These are phyloP conservation scores for Amblyteles armatorius DNA, from an alignment of 2,888 invertebrate species.

Conservation along the genomic window DNA sequence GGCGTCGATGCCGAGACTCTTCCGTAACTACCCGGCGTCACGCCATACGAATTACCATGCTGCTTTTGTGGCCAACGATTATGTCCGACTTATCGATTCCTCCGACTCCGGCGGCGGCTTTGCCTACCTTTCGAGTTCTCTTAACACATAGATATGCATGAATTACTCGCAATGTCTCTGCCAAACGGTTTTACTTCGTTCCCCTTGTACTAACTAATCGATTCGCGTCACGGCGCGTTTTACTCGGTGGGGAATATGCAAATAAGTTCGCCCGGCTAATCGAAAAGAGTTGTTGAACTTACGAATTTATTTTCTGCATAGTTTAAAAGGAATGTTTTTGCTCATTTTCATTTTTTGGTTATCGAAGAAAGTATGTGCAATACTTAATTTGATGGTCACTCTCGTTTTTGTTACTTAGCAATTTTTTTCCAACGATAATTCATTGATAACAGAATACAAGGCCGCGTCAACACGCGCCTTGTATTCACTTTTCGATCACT, in stretches of 20 bases:
- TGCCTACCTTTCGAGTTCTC: slow-evolving; percentile 21
- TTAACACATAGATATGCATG: background rate
- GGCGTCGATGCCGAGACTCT: slow-evolving; percentile 55
- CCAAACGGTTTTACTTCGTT: slow-evolving; percentile 49
- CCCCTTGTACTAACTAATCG: slow-evolving; percentile 28
- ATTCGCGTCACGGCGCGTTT: slow-evolving; percentile 27
- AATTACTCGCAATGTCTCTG: slow-evolving; percentile 18
- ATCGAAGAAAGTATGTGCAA: too few relatives aligned
- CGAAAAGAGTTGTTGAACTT: background rate
- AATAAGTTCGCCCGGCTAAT: background rate
- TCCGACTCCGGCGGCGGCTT: slow-evolving; percentile 40
- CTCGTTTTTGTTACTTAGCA: too few relatives aligned
- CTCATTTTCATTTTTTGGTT: background rate
- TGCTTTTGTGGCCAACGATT: slow-evolving; percentile 75
- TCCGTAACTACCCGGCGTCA: slow-evolving; percentile 79
- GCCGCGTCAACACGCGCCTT: too few relatives aligned
- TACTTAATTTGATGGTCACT: too few relatives aligned
- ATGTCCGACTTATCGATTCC: slow-evolving; percentile 74
- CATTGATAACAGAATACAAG: background rate
- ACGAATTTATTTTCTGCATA: background rate
- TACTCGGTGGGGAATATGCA: background rate
- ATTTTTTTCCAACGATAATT: too few relatives aligned
- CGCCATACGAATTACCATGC: slow-evolving; percentile 80
- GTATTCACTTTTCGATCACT: too few relatives aligned
- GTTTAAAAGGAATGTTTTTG: background rate